These are phyloP conservation scores for Pollenia amentaria DNA, from an alignment of 2,888 invertebrate species.

Conservation along the genomic window DNA sequence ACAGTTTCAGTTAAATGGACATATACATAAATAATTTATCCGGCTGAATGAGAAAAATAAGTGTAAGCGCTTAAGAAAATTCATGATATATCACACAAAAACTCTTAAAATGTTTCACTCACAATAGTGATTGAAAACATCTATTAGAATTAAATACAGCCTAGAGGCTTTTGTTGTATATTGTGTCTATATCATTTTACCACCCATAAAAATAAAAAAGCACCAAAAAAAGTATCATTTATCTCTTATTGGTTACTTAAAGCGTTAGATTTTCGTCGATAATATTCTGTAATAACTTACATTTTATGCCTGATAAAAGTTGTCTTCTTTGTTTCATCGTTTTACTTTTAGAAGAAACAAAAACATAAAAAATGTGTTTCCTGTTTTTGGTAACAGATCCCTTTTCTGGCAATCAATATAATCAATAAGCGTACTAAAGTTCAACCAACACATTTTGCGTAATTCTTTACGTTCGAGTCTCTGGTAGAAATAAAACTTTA, in stretches of 20 bases:
- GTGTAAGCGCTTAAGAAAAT: constrained; percentile 11
- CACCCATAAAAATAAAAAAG: not conserved
- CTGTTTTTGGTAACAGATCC: constrained; percentile 31
- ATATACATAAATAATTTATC: constrained; percentile 25
- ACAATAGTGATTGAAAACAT: constrained; percentile 7
- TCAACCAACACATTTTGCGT: constrained; percentile 33
- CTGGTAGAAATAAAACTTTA: constrained; percentile 60
- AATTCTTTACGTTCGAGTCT: constrained; percentile 61
- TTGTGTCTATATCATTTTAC: not conserved
- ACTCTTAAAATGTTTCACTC: constrained; percentile 21
- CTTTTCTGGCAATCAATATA: constrained; percentile 47
- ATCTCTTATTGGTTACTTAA: constrained; percentile 55
- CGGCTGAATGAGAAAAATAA: constrained; percentile 8
- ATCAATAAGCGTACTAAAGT: not conserved
- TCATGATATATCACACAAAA: not conserved
- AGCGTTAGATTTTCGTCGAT: constrained; percentile 50
- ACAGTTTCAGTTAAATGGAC: not conserved
- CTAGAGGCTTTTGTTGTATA: not conserved
- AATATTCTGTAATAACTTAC: constrained; percentile 48
- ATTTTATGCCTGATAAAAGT: constrained; percentile 48
- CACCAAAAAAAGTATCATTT: constrained; percentile 20
- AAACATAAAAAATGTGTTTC: constrained; percentile 31
- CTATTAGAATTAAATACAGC: not conserved
- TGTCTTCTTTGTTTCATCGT: not conserved
- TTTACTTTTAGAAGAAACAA: constrained; percentile 22